Percentiles rank a stretch among this genome's conserved stretches.
phyloP scores from a whole-genome alignment of 2,797 vertebrate genomes.

The Echeneis naucrates region DNA sequence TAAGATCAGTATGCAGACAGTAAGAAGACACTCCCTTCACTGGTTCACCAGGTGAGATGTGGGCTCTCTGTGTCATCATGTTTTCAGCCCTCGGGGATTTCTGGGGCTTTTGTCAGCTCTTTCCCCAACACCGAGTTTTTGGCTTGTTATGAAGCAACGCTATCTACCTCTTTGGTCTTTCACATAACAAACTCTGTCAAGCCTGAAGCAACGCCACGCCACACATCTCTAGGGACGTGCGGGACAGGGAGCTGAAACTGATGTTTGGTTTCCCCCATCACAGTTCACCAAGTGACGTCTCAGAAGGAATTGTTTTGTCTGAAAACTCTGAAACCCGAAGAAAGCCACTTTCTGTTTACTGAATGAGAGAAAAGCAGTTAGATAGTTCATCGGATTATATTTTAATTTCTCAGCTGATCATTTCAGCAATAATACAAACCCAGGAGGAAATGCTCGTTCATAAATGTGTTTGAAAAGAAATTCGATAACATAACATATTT shows the following conservation, averaged over 20 bases:
- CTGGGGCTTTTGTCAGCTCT: constrained; percentile 17
- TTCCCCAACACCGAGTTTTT: background rate
- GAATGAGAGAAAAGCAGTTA: background rate
- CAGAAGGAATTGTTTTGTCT: too few relatives aligned
- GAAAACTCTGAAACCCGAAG: background rate
- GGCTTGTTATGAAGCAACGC: constrained; percentile 38
- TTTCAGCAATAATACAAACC: too few relatives aligned
- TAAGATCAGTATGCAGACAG: background rate
- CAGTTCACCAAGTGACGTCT: too few relatives aligned
- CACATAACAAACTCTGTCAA: constrained; percentile 12
- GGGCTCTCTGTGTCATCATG: background rate
- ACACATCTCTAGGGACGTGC: too few relatives aligned
- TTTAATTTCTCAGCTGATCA: too few relatives aligned
- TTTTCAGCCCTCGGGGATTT: background rate
- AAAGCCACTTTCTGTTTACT: background rate
- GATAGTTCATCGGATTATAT: background rate
- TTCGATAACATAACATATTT: background rate
- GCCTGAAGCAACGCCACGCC: background rate
- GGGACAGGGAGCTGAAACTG: background rate
- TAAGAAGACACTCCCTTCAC: constrained; percentile 5
- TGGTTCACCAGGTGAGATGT: constrained; percentile 11
- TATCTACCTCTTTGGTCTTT: background rate
- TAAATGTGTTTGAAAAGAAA: background rate
- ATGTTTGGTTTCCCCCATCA: too few relatives aligned
- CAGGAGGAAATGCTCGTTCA: too few relatives aligned